Conservation (phyloP, 1,140 invertebrate genomes). For the Drosophila lini region DNA sequence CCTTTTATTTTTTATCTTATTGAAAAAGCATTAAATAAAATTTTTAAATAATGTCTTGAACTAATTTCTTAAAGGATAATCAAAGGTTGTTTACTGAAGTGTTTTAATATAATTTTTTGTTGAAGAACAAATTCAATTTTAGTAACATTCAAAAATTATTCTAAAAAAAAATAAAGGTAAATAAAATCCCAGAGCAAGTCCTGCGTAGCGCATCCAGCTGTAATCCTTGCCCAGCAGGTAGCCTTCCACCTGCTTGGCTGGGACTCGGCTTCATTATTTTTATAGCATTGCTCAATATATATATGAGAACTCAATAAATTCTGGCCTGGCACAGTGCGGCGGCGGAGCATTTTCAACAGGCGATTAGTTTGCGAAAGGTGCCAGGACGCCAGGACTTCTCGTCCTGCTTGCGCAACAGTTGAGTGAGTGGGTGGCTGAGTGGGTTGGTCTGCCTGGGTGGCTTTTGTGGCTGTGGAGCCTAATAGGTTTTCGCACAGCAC, state of each 20-base stretch:
- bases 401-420: conserved; percentile 62
- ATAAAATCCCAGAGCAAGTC: too few relatives aligned
- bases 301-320: conserved; percentile 83
- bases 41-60: background rate
- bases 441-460: background rate
- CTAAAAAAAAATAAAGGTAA: too few relatives aligned
- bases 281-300: conserved; percentile 80
- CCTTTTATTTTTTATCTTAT: background rate
- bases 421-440: conserved; percentile 30
- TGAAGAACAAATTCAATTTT: too few relatives aligned
- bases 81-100: too few relatives aligned
- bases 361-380: conserved; percentile 73
- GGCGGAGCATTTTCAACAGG: conserved; percentile 71
- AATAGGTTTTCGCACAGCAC: conserved; percentile 77
- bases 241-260: conserved; percentile 8
- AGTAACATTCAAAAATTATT: too few relatives aligned
- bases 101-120: too few relatives aligned
- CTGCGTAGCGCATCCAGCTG: conserved; percentile 12
- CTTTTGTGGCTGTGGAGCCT: conserved; percentile 10
- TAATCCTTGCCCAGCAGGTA: conserved; percentile 8
- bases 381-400: conserved; percentile 11
- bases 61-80: too few relatives aligned
- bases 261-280: conserved; percentile 73
- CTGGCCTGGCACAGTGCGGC: conserved; percentile 59
- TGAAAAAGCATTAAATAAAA: background rate